phyloP scores from a whole-genome alignment of 2,113 vertebrate species.

The Crotalus horridus region DNA sequence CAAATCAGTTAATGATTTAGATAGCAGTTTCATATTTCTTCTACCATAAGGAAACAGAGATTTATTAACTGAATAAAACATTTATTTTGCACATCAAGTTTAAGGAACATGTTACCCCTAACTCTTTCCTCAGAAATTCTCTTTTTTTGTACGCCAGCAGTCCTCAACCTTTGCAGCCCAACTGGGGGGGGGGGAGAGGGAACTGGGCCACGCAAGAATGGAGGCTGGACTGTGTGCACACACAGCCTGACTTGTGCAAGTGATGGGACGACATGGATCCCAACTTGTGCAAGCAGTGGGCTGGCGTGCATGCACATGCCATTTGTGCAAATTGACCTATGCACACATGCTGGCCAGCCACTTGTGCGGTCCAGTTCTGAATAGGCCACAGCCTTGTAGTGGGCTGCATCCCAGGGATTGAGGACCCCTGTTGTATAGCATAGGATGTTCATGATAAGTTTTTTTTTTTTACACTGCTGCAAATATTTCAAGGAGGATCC shows the following conservation, averaged over 20 bases:
- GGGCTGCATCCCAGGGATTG: too few relatives aligned
- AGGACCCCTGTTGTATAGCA: too few relatives aligned
- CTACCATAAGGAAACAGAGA: background rate
- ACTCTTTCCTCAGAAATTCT: background rate
- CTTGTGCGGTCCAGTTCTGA: too few relatives aligned
- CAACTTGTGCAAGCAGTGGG: background rate
- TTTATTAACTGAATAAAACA: background rate
- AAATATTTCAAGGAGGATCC: background rate
- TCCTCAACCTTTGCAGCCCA: background rate
- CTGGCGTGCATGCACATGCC: fast-evolving
- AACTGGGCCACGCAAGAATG: fast-evolving
- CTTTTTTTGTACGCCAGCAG: background rate
- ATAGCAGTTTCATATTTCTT: background rate
- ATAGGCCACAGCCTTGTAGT: too few relatives aligned
- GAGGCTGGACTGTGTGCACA: too few relatives aligned
- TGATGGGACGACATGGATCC: background rate
- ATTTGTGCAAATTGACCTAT: background rate
- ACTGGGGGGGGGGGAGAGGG: background rate
- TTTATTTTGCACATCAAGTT: background rate
- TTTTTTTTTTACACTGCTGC: background rate
- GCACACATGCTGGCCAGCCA: background rate
- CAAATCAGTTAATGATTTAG: background rate
- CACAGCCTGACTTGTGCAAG: background rate
- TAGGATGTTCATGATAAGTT: background rate
- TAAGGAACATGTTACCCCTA: background rate